Base-by-base conservation (phyloP, 2,113 vertebrate species). In the Tychaedon coryphoeus region DNA sequence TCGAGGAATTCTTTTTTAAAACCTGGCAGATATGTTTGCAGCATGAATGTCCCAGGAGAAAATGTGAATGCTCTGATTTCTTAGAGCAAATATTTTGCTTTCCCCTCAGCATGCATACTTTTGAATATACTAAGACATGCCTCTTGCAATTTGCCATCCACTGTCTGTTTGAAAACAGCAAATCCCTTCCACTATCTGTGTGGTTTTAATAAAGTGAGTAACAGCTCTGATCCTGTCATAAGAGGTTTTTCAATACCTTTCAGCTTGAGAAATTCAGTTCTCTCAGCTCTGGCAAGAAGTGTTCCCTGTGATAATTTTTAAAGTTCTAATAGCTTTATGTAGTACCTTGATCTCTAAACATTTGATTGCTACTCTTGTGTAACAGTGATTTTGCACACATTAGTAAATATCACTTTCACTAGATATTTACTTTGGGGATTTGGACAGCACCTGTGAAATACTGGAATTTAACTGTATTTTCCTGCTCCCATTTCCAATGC, bases 361-460 rank as follows among this genome's bases (percentile, higher is more conserved):
- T 98, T 97, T 98, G 98, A 97, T 98, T 97, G 97, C 94, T 96
- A 93, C 97, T 97, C 96, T 97, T 97, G 90, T 97, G 96, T 97
- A 98, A 97, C 93, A 88, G 96, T 96, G 94, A 97, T 97, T 97
- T 97, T 98, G 91, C 98, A 95, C 97, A 97, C 97, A 96, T 98
- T 97, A 98, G 97, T 96, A 98, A 98, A 98, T 98, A 98, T 97
- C 98, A 97, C 97, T 96, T 97, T 97, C 86, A 90, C 96, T 97
- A 97, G 97, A 96, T 98, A 97, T 98, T 98, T 98, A 96, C 98
- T 97, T 97, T 85, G 92, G 97, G 97, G 98, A 97, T 97, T 98
- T 98, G 96, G 88, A 96, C 95, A 95, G 96, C 98, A 98, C 97
- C 97, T 97, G 97, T 97, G 97, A 98, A 96, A 98, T 97, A 96